A percentile compares a stretch with the other conserved stretches of the same genome.
Evolutionary conservation across 2,113 vertebrate species (phyloP).

Genomic region (Sturnus vulgaris): DNA sequence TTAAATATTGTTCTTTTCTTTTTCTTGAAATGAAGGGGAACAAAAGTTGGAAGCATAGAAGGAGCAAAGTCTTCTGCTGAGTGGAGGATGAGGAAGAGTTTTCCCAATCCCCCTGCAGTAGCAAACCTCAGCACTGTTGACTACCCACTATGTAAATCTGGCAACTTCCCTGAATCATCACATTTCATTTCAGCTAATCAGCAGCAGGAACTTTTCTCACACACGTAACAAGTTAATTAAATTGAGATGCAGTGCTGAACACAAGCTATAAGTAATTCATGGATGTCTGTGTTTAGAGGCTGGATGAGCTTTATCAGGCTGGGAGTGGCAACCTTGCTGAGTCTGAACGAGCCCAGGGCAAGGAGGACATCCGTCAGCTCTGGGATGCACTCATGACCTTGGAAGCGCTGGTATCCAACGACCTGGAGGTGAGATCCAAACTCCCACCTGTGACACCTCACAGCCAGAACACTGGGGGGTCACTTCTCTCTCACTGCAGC

Average conservation of each 20-base stretch:
- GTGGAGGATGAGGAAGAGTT: neutral
- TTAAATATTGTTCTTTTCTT: neutral
- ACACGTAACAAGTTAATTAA: constrained; percentile 47
- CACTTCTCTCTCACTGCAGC: neutral
- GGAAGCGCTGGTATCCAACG: constrained; percentile 78
- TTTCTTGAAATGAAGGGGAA: neutral
- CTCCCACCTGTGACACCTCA: neutral
- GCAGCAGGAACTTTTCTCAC: constrained; percentile 48
- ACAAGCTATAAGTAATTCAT: neutral
- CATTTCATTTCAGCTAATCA: constrained; percentile 46
- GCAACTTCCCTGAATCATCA: constrained; percentile 42
- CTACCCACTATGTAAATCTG: constrained; percentile 13
- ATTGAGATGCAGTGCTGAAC: constrained; percentile 27
- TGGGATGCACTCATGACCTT: constrained; percentile 74
- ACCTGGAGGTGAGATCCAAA: constrained; percentile 80
- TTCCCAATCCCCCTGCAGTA: neutral
- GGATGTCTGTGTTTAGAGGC: constrained; percentile 62
- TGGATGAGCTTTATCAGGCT: constrained; percentile 63
- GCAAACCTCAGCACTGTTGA: constrained; percentile 1
- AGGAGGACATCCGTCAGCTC: constrained; percentile 68
- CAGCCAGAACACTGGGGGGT: fast-evolving
- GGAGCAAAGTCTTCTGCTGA: neutral
- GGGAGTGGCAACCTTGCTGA: constrained; percentile 45
- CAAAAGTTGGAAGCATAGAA: neutral
- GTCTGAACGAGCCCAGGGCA: constrained; percentile 33